A percentile compares a stretch with the other conserved stretches of the same genome.
phyloP scores from a whole-genome alignment of 1,140 invertebrate genomes.

The Tetragonula clypearis region DNA sequence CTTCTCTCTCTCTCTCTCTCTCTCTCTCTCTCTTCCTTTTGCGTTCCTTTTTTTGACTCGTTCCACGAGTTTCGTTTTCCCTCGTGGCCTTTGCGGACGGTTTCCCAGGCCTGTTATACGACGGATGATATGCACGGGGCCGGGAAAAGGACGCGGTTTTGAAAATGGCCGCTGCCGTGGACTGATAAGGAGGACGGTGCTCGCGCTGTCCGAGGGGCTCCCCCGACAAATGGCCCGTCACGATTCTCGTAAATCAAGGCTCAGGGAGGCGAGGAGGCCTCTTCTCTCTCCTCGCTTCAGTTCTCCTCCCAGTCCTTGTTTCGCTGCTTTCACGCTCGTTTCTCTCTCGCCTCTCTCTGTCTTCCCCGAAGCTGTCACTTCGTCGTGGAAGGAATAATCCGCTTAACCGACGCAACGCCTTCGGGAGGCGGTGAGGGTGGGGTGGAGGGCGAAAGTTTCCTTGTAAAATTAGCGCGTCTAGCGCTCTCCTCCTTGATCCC shows the following conservation, averaged over 20 bases:
- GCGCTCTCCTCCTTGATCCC: background rate
- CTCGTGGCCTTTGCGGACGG: background rate
- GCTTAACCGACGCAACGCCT: slow-evolving; percentile 53
- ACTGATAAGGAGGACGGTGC: slow-evolving; percentile 74
- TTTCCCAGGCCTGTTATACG: slow-evolving; percentile 3
- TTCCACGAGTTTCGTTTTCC: background rate
- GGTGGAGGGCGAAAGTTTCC: slow-evolving; percentile 1
- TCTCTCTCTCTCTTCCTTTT: background rate
- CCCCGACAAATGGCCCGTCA: slow-evolving; percentile 81
- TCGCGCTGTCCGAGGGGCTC: slow-evolving; percentile 73
- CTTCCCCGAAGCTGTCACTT: slow-evolving; percentile 16
- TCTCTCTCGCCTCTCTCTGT: background rate
- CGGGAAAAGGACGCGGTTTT: slow-evolving; percentile 67
- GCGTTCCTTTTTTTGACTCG: background rate
- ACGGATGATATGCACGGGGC: slow-evolving; percentile 18
- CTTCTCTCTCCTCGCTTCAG: slow-evolving; percentile 20
- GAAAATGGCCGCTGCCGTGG: slow-evolving; percentile 76
- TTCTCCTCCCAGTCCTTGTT: slow-evolving; percentile 53
- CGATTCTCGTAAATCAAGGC: slow-evolving; percentile 80
- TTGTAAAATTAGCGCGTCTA: slow-evolving; percentile 36
- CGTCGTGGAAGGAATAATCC: slow-evolving; percentile 59
- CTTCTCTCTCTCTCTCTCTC: background rate
- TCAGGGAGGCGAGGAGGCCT: slow-evolving; percentile 48
- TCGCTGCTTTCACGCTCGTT: slow-evolving; percentile 10
- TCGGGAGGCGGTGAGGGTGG: background rate